Base-by-base conservation (phyloP, 2,113 vertebrate species). In the Ochotona curzoniae region DNA sequence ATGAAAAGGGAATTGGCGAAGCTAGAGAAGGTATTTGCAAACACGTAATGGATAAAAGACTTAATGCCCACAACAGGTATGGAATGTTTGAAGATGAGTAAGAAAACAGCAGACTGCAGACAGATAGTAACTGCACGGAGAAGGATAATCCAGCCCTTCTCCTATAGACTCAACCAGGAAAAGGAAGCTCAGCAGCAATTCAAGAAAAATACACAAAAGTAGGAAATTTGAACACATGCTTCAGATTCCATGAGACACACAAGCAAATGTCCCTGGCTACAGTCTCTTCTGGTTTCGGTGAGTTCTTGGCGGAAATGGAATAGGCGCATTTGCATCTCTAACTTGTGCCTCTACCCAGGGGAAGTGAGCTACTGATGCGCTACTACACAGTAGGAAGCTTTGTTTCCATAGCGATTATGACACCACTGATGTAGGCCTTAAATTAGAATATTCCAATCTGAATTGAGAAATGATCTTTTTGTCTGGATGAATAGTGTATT, bases 401-500 rank as follows among this genome's bases (percentile, higher is more conserved):
- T 98, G 98, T 98, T 96, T 98, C 97, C 88, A 90, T 32, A 92
- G 70, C 95, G 96, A 98, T 98, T 97, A 97, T 97, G 98, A 98
- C 98, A 98, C 97, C 97, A 97, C 97, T 92, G 92, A 98, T 93
- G 96, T 97, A 94, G 96, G 88, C 97, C 98, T 98, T 98, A 98
- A 98, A 98, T 98, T 98, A 98, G 98, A 98, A 98, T 98, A 97
- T 96, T 97, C 94, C 61, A 85, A 97, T 98, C 96, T 98, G 97
- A 98, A 98, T 97, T 97, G 97, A 98, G 97, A 97, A 97, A 97
- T 97, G 97, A 98, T 98, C 97, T 98, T 98, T 98, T 97, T 98
- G 97, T 97, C 94, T 95, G 97, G 95, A 98, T 98, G 98, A 98
- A 98, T 98, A 95, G 98, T 87, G 98, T 97, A 98, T 98, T 98